phyloP scores from a whole-genome alignment of 1,140 invertebrate species.

The Thalassaphorura encarpata region DNA sequence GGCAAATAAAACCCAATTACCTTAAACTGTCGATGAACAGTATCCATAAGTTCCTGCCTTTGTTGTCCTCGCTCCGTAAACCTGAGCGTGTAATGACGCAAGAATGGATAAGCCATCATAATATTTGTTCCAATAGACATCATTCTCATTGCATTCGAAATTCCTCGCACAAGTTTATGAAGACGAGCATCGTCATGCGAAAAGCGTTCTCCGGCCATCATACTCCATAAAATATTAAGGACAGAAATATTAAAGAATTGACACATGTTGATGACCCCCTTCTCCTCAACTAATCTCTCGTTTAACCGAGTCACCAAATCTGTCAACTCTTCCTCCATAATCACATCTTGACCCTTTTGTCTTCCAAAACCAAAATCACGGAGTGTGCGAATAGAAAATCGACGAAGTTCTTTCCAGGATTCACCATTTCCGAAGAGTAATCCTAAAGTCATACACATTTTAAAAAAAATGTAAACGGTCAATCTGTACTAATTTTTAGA shows the following conservation, averaged over 20 bases:
- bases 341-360: slow-evolving; percentile 21
- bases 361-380: slow-evolving; percentile 55
- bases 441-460: slow-evolving; percentile 31
- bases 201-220: slow-evolving; percentile 65
- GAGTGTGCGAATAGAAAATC: slow-evolving; percentile 64
- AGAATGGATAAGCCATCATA: slow-evolving; percentile 21
- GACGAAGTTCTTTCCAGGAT: slow-evolving; percentile 70
- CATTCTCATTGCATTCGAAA: slow-evolving; percentile 11
- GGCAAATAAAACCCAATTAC: neutral
- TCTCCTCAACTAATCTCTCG: neutral
- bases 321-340: slow-evolving; percentile 44
- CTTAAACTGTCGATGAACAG: slow-evolving; percentile 16
- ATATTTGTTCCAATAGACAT: slow-evolving; percentile 11
- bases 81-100: neutral
- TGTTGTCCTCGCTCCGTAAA: slow-evolving; percentile 11
- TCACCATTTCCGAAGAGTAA: slow-evolving; percentile 59
- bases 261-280: slow-evolving; percentile 10
- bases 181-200: slow-evolving; percentile 35
- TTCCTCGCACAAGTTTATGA: slow-evolving; percentile 9
- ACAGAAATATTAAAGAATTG: slow-evolving; percentile 41
- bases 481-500: no score
- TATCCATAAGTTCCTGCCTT: slow-evolving; percentile 1
- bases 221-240: slow-evolving; percentile 74
- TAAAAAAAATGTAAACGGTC: neutral
- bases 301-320: slow-evolving; percentile 48